Conservation (phyloP, 2,888 invertebrate species). For the Trichopoda pennipes region DNA sequence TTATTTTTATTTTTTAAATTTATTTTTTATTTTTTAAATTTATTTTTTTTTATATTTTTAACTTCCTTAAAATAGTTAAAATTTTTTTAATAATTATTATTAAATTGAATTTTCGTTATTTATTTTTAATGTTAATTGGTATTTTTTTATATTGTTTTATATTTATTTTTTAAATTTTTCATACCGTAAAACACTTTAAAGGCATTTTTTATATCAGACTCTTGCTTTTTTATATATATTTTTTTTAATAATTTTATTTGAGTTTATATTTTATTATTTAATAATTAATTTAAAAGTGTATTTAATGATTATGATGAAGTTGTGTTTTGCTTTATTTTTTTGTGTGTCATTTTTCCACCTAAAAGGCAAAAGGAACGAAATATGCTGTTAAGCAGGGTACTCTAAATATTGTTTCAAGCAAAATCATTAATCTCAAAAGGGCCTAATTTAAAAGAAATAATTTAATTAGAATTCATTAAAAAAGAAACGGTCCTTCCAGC, state of each 20-base stretch:
- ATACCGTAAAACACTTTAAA: conserved; percentile 75
- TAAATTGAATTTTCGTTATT: conserved; percentile 49
- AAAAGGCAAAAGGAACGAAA: background rate
- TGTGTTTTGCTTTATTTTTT: background rate
- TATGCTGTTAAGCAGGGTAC: too few species aligned
- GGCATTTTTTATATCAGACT: conserved; percentile 80
- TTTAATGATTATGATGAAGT: conserved; percentile 53
- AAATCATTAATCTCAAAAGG: too few species aligned
- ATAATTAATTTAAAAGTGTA: conserved; percentile 54
- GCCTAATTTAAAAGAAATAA: too few species aligned
- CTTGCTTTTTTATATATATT: conserved; percentile 69
- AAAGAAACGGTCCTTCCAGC: too few species aligned
- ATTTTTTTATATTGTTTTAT: background rate
- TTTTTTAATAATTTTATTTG: conserved; percentile 26
- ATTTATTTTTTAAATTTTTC: conserved; percentile 43
- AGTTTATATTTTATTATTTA: conserved; percentile 40
- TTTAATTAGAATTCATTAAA: too few species aligned
- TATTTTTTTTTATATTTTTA: conserved; percentile 1
- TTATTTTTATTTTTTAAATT: conserved; percentile 61
- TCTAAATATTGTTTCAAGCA: too few species aligned
- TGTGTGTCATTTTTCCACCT: conserved; percentile 15
- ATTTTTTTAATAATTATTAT: conserved; percentile 11
- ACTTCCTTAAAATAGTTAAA: too few species aligned
- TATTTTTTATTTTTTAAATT: conserved; percentile 71
- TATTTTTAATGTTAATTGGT: conserved; percentile 60